These are phyloP conservation scores for Drosophila melanosoma DNA, from an alignment of 2,888 invertebrate species.

Conservation along the genomic window DNA sequence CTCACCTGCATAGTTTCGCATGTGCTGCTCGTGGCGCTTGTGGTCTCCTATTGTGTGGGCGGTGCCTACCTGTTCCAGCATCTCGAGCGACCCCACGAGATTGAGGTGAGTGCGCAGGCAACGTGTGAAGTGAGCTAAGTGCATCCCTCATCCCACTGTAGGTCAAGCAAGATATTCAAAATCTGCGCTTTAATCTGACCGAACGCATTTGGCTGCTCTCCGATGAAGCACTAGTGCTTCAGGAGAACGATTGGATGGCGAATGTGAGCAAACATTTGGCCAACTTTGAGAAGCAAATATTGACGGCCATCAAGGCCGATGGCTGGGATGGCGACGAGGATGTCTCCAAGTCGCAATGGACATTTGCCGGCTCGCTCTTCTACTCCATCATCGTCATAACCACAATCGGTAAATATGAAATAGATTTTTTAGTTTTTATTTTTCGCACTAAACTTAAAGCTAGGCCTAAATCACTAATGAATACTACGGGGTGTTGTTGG, in stretches of 20 bases:
- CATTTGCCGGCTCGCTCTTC: slow-evolving; percentile 94
- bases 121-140: neutral
- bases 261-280: slow-evolving; percentile 88
- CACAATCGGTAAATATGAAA: slow-evolving; percentile 92
- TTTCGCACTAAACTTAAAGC: slow-evolving; percentile 41
- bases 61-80: slow-evolving; percentile 94
- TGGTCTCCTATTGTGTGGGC: slow-evolving; percentile 95
- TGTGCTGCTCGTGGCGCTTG: slow-evolving; percentile 93
- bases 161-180: slow-evolving; percentile 91
- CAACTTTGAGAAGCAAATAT: slow-evolving; percentile 89
- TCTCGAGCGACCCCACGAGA: slow-evolving; percentile 91
- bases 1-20: slow-evolving; percentile 95
- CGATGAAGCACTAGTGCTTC: slow-evolving; percentile 86
- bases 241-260: slow-evolving; percentile 92
- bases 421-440: slow-evolving; percentile 19
- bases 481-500: slow-evolving; percentile 8
- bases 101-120: slow-evolving; percentile 86
- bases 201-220: slow-evolving; percentile 92
- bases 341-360: slow-evolving; percentile 90
- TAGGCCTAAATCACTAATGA: slow-evolving; percentile 42
- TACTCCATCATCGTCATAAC: slow-evolving; percentile 98
- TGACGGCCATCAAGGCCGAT: slow-evolving; percentile 93
- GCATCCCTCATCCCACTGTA: slow-evolving; percentile 77
- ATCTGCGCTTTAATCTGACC: slow-evolving; percentile 90
- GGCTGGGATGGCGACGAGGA: slow-evolving; percentile 95